These are phyloP conservation scores for Diachasmimorpha longicaudata DNA, from an alignment of 1,140 invertebrate genomes.

Conservation along the genomic window DNA sequence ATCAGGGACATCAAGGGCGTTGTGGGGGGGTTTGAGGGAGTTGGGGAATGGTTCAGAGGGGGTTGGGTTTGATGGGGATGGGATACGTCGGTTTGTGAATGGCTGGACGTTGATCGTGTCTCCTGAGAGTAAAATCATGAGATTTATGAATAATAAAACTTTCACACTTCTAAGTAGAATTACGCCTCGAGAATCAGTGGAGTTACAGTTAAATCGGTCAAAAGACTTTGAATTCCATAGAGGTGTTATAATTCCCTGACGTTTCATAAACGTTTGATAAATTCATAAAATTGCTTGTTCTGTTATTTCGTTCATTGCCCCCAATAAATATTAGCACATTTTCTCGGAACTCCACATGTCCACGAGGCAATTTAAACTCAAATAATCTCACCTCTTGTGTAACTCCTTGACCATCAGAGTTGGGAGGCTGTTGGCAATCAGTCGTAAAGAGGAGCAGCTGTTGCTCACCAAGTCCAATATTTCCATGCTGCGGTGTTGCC, in stretches of 20 bases:
- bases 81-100: slow-evolving; percentile 43
- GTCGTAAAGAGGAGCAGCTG: slow-evolving; percentile 52
- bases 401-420: slow-evolving; percentile 44
- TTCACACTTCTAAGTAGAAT: too few relatives aligned
- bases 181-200: too few relatives aligned
- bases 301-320: too few relatives aligned
- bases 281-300: too few relatives aligned
- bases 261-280: too few relatives aligned
- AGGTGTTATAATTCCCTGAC: too few relatives aligned
- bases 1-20: slow-evolving; percentile 48
- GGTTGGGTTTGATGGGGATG: slow-evolving; percentile 37
- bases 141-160: not conserved
- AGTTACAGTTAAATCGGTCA: too few relatives aligned
- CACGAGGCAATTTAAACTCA: not conserved
- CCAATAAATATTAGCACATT: too few relatives aligned
- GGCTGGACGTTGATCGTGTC: slow-evolving; percentile 54
- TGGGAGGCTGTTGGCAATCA: slow-evolving; percentile 49
- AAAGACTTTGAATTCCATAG: too few relatives aligned
- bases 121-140: slow-evolving; percentile 42
- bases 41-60: not conserved
- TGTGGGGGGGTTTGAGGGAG: slow-evolving; percentile 24
- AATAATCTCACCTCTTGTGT: slow-evolving; percentile 49
- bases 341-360: too few relatives aligned
- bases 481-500: slow-evolving; percentile 40
- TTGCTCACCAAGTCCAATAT: slow-evolving; percentile 54